Percentiles rank a stretch among this genome's conserved stretches.
Conservation (phyloP, 53 echinoderm and acorn worm species). For the Paelopatides confundens region DNA sequence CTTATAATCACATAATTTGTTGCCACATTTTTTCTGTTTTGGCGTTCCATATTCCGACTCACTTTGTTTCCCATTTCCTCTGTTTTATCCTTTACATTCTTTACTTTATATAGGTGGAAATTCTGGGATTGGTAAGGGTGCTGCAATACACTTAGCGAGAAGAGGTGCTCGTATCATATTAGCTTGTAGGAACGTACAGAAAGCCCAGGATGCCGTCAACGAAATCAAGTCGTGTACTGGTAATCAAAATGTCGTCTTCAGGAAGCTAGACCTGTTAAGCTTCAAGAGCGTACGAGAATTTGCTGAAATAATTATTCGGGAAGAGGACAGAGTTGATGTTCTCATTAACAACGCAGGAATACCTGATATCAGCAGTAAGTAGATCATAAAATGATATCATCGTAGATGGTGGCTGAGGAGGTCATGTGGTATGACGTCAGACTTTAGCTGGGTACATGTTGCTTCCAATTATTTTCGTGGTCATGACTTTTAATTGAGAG, state of each 20-base stretch:
- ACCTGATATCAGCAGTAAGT: conserved; percentile 26
- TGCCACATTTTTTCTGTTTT: no score
- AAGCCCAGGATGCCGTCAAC: conserved; percentile 66
- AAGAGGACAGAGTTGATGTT: conserved; percentile 74
- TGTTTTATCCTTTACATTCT: no score
- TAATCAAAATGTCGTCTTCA: conserved; percentile 69
- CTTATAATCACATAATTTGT: no score
- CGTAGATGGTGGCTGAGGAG: background rate
- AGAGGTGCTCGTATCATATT: conserved; percentile 87
- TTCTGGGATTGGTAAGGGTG: conserved; percentile 72
- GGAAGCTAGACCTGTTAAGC: conserved; percentile 68
- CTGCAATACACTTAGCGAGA: conserved; percentile 73
- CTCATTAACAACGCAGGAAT: conserved; percentile 91
- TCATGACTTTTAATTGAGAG: no score
- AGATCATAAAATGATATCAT: background rate
- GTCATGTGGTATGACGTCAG: no score
- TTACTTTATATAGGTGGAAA: conserved; percentile 64
- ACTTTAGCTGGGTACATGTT: no score
- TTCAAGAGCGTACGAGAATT: conserved; percentile 71
- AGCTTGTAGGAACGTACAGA: conserved; percentile 71
- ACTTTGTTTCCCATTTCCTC: no score
- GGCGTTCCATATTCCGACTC: no score
- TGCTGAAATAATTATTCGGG: conserved; percentile 59
- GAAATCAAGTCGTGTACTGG: conserved; percentile 63
- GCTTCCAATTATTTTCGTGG: no score